Base-by-base conservation (phyloP, 2,113 vertebrate genomes). In the Hippocampus guttulatus region DNA sequence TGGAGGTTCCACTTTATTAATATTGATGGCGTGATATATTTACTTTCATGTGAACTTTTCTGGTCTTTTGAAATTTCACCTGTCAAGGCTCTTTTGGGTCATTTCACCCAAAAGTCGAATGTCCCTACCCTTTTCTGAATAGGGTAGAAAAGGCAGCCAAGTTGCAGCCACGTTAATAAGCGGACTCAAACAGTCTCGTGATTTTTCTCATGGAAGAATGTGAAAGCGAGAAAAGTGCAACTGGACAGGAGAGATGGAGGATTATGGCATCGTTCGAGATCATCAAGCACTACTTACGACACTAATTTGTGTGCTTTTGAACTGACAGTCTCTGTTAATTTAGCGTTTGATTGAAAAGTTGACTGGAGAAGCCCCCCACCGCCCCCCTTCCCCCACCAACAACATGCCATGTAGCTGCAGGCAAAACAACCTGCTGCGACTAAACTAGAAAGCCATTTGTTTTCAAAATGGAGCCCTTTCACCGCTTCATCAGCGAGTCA, bases 391-490 rank as follows among this genome's bases (percentile, higher is more conserved):
- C 33, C 33, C 33, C 33, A 38, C 33, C 33, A 38, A 33, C 10
- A 64, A 41, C 21, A 63, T 10, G 16, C 3, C n/a, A 0, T 0
- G 40, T 15, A 55, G 23, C 47, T 63, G 57, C 49, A 51, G 68
- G 12, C 33, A 23, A 57, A 57, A 47, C 55, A 66, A 23, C 27
- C 55, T 63, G 55, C 51, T 58, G 47, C 62, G 38, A 10, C 62
- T 23, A 12, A 64, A 64, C 12, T 25, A 25, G 63, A 47, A 65
- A 65, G 41, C 63, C 12, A 65, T 65, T 65, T 65, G 63, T 65
- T 65, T 65, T 65, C 41, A 45, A 65, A 65, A 65, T 27, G 63
- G 45, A 64, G 62, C 62, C 40, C 21, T 64, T 64, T 41, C 62
- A 47, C n/a, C 63, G 14, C 63, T 65, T 65, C 57, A 70, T 63